These are phyloP conservation scores for Chymomyza amoena DNA, from an alignment of 2,888 invertebrate genomes.

Conservation along the genomic window DNA sequence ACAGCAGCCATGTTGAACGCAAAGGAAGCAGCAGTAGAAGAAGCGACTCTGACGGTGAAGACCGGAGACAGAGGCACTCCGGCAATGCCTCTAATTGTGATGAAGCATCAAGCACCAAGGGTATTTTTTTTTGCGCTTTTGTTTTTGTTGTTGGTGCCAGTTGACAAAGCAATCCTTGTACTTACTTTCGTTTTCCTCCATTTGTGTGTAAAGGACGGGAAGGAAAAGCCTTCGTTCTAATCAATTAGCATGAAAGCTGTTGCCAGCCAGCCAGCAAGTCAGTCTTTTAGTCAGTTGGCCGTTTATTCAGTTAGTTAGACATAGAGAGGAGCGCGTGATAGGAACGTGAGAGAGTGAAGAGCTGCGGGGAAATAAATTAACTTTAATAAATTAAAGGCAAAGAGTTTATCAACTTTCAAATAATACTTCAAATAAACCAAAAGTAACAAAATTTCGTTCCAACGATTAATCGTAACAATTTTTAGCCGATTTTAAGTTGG, in stretches of 20 bases:
- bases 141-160: constrained; percentile 24
- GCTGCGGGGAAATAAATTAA: too few species aligned
- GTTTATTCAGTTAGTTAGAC: background rate
- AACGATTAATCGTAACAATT: too few species aligned
- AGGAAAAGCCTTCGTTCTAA: constrained; percentile 27
- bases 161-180: constrained; percentile 22
- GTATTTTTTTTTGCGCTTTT: background rate
- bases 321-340: background rate
- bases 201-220: too few species aligned
- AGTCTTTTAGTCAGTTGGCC: background rate
- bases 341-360: too few species aligned
- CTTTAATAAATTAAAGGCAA: too few species aligned
- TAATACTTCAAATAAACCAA: too few species aligned
- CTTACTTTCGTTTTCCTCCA: constrained; percentile 39
- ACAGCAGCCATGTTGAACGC: background rate
- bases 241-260: constrained; percentile 47
- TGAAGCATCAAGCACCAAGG: constrained; percentile 23
- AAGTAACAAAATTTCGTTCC: too few species aligned
- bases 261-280: background rate
- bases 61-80: background rate
- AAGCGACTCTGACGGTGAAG: background rate
- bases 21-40: background rate
- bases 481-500: too few species aligned
- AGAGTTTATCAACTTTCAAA: too few species aligned
- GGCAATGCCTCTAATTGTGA: background rate